Percentiles rank a stretch among this genome's conserved stretches.
phyloP scores from a whole-genome alignment of 2,797 vertebrate genomes.

The Pogoniulus pusillus region DNA sequence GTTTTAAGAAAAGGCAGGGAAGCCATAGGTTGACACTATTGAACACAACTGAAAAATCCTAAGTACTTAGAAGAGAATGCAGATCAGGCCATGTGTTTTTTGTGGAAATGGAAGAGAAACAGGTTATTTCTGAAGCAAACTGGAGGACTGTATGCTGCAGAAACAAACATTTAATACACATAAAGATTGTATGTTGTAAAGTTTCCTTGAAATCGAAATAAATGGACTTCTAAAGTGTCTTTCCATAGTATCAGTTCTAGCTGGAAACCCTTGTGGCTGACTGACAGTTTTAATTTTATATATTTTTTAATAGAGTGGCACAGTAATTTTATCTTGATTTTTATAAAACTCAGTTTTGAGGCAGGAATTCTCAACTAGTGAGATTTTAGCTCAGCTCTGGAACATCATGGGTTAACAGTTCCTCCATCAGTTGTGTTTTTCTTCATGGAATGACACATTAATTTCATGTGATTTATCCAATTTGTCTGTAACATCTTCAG shows the following conservation, averaged over 20 bases:
- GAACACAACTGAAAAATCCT: not conserved
- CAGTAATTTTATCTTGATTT: not conserved
- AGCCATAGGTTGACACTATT: accelerated
- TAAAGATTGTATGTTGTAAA: not conserved
- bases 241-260: not conserved
- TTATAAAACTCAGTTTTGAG: not conserved
- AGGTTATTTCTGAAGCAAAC: not conserved
- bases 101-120: not conserved
- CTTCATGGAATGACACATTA: not conserved
- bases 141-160: not conserved
- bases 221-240: not conserved
- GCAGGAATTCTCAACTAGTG: not conserved
- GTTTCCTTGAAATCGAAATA: not conserved
- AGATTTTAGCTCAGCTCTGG: not conserved
- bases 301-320: not conserved
- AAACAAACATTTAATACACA: not conserved
- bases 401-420: not conserved
- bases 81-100: not conserved
- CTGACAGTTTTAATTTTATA: not conserved
- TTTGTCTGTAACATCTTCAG: not conserved
- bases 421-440: not conserved
- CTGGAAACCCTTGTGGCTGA: not conserved
- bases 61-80: not conserved
- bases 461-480: not conserved
- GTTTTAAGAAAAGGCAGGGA: not conserved